Evolutionary conservation across 2,797 vertebrate genomes (phyloP).

Genomic region (Betta splendens): DNA sequence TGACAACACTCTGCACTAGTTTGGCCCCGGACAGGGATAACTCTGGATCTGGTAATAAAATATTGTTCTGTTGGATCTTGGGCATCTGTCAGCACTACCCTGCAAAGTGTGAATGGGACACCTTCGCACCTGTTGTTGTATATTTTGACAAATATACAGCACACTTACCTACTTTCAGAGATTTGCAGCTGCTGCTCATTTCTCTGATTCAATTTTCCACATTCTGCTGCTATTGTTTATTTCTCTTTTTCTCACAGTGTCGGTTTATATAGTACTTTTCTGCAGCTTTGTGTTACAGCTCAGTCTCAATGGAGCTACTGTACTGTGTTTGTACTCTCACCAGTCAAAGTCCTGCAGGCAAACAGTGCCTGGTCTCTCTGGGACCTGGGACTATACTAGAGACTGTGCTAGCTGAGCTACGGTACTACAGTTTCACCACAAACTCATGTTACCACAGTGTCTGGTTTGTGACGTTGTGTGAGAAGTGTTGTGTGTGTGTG

Average conservation of each 20-base stretch:
- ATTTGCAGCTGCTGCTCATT: conserved; percentile 37
- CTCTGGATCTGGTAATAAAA: conserved; percentile 16
- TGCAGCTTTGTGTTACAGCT: conserved; percentile 57
- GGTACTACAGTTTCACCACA: conserved; percentile 62
- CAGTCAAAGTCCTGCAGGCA: conserved; percentile 68
- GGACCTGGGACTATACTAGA: conserved; percentile 43
- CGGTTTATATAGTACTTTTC: conserved; percentile 60
- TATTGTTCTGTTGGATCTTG: not conserved
- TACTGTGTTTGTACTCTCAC: conserved; percentile 71
- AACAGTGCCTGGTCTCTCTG: conserved; percentile 60
- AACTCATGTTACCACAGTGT: conserved; percentile 67
- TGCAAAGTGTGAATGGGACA: not conserved
- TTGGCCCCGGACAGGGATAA: conserved; percentile 15
- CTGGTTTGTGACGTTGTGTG: conserved; percentile 44
- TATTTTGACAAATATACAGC: conserved; percentile 14
- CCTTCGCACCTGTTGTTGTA: not conserved
- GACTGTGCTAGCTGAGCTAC: conserved; percentile 37
- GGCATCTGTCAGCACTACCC: not conserved
- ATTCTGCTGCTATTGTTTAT: conserved; percentile 37
- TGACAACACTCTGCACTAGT: conserved; percentile 46
- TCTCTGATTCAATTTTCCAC: conserved; percentile 24
- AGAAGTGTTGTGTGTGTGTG: conserved; percentile 18
- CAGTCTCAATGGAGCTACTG: conserved; percentile 68
- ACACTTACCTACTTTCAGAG: conserved; percentile 24
- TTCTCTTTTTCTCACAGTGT: conserved; percentile 58